These are phyloP conservation scores for Scophthalmus maximus DNA, from an alignment of 2,113 vertebrate genomes.

Conservation along the genomic window DNA sequence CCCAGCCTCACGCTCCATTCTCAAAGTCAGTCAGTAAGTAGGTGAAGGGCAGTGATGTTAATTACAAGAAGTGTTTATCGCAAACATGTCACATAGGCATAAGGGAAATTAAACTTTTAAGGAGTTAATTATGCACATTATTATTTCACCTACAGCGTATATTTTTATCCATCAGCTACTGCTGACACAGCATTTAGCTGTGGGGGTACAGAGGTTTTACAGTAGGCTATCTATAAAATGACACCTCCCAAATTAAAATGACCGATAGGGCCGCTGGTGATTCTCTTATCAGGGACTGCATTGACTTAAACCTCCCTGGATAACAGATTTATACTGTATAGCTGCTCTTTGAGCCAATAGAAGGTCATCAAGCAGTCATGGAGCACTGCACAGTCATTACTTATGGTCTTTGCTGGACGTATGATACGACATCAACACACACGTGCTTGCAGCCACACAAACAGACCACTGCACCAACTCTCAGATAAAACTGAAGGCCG, in stretches of 20 bases:
- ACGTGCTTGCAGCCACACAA: conserved; percentile 10
- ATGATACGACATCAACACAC: conserved; percentile 21
- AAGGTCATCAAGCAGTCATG: conserved; percentile 78
- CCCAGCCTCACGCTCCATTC: conserved; percentile 15
- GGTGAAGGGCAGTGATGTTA: conserved; percentile 39
- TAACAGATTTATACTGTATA: conserved; percentile 81
- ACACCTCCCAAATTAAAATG: conserved; percentile 57
- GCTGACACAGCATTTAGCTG: conserved; percentile 33
- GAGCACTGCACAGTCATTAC: conserved; percentile 57
- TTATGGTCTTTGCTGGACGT: conserved; percentile 22
- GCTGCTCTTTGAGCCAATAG: conserved; percentile 80
- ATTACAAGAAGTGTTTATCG: conserved; percentile 32
- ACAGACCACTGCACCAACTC: not conserved
- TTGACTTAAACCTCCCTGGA: conserved; percentile 77
- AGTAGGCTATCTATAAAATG: conserved; percentile 31
- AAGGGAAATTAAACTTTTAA: conserved; percentile 33
- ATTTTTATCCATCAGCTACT: conserved; percentile 15
- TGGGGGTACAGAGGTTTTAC: conserved; percentile 22
- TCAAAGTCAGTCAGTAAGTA: conserved; percentile 15
- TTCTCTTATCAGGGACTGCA: conserved; percentile 60
- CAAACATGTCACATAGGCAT: conserved; percentile 41
- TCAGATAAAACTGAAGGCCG: conserved; percentile 20
- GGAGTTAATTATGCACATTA: conserved; percentile 28
- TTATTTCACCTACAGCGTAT: conserved; percentile 44
- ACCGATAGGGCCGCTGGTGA: conserved; percentile 39